Evolutionary conservation across 2,113 vertebrate species (phyloP).

Genomic region (Alaudala cheleensis): DNA sequence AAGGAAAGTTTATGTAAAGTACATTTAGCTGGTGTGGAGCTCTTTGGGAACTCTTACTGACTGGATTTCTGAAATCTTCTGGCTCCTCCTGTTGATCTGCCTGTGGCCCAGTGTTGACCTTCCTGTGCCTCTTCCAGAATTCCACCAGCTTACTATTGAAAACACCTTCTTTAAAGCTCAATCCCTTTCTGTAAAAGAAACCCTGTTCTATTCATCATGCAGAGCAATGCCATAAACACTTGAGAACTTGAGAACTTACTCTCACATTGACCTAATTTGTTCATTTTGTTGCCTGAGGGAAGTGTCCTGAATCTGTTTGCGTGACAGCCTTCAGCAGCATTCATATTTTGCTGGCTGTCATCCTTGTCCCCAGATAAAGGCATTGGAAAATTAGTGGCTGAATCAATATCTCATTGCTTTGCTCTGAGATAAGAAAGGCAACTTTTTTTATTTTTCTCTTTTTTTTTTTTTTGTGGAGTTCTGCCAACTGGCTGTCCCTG

Average conservation of each 20-base stretch:
- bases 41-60: not conserved
- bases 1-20: not conserved
- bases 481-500: constrained; percentile 33
- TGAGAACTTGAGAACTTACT: not conserved
- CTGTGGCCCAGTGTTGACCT: not conserved
- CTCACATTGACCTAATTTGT: not conserved
- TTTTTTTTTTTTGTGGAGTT: not conserved
- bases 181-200: not conserved
- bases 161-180: not conserved
- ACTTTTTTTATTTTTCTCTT: not conserved
- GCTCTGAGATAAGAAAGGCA: constrained; percentile 37
- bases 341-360: constrained; percentile 10
- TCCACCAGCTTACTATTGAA: not conserved
- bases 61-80: not conserved
- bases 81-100: not conserved
- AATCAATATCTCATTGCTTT: constrained; percentile 38
- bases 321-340: not conserved
- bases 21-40: not conserved
- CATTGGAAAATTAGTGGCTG: constrained; percentile 3
- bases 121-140: not conserved
- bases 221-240: not conserved
- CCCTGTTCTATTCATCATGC: not conserved
- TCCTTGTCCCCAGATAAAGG: not conserved
- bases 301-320: not conserved
- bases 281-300: not conserved